These are phyloP conservation scores for Callyntrura sp. DNA, from an alignment of 2,888 invertebrate genomes.

Conservation along the genomic window DNA sequence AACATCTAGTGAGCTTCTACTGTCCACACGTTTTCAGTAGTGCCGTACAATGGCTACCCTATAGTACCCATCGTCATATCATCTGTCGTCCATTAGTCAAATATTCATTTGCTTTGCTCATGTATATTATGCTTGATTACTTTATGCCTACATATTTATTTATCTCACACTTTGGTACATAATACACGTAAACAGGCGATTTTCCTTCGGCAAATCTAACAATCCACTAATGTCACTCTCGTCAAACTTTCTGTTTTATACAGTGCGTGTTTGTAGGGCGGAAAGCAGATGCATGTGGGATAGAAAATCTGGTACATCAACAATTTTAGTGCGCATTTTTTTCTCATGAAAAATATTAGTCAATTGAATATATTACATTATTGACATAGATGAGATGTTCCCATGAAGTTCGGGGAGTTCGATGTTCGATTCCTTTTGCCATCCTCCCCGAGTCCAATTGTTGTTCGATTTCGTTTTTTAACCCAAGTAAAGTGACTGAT, in stretches of 20 bases:
- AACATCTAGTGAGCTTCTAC: slow-evolving; percentile 10
- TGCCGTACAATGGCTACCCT: background rate
- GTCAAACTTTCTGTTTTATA: slow-evolving; percentile 35
- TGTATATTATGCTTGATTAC: slow-evolving; percentile 24
- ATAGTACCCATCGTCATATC: slow-evolving; percentile 28
- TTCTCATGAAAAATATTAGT: slow-evolving; percentile 72
- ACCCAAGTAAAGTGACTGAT: slow-evolving; percentile 36
- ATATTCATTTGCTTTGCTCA: slow-evolving; percentile 66
- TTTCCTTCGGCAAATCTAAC: background rate
- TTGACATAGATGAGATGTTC: slow-evolving; percentile 73
- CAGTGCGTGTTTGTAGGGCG: background rate
- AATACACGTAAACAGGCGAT: background rate
- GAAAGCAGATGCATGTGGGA: background rate
- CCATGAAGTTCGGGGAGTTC: slow-evolving; percentile 58
- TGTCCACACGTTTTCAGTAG: background rate
- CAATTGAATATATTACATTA: slow-evolving; percentile 52
- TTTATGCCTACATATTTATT: slow-evolving; percentile 26
- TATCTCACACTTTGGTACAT: background rate
- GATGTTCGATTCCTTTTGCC: background rate
- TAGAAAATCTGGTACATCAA: slow-evolving; percentile 28
- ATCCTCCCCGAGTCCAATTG: background rate
- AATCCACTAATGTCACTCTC: background rate
- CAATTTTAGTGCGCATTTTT: slow-evolving; percentile 3
- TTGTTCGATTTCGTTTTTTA: background rate
- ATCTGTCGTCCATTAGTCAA: slow-evolving; percentile 75